Base-by-base conservation (phyloP, 2,113 vertebrate species). In the Malurus cyaneus region DNA sequence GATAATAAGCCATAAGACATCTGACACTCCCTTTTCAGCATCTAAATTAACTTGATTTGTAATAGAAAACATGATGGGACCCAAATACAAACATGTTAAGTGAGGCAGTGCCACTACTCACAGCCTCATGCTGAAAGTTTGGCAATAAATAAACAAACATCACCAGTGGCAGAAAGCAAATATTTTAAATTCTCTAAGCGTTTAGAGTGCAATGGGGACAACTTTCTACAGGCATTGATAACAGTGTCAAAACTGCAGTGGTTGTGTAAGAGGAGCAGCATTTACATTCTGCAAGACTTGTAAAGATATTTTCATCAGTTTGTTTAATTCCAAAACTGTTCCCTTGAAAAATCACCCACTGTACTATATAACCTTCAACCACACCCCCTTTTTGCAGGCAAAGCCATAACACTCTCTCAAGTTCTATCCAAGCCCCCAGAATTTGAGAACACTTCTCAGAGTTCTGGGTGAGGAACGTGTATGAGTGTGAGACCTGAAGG, bases 31-130 rank as follows among this genome's bases (percentile, higher is more conserved):
- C 83, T 88, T 83, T 91, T 53, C 79, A 89, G 73, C 74, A 83
- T 39, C 83, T 78, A 64, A 93, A 88, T 80, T 92, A 95, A 94
- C 60, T 65, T 62, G 47, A 94, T 94, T 89, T 93, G 80, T 73
- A 88, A 81, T 16, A 87, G 85, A 41, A 93, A 89, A 89, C 78
- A 94, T 3, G 18, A 84, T 5, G 71, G 54, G 71, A 49, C 46
- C 21, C 78, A 69, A 91, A 87, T 19, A 92, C 57, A 86, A 93
- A 82, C 46, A 50, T 14, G 26, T 82, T 76, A 88, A 78, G 50
- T 1, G 31, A 72, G 61, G 71, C 82, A 87, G 36, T 17, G 25
- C 62, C 69, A 87, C 80, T 60, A 72, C n/a, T 65, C 66, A 71
- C 4, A 29, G 74, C 50, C 57, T 81, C 62, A 31, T n/a, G 50